Conservation (phyloP, 2,797 vertebrate genomes). For the Enteromius unitaeniatus region DNA sequence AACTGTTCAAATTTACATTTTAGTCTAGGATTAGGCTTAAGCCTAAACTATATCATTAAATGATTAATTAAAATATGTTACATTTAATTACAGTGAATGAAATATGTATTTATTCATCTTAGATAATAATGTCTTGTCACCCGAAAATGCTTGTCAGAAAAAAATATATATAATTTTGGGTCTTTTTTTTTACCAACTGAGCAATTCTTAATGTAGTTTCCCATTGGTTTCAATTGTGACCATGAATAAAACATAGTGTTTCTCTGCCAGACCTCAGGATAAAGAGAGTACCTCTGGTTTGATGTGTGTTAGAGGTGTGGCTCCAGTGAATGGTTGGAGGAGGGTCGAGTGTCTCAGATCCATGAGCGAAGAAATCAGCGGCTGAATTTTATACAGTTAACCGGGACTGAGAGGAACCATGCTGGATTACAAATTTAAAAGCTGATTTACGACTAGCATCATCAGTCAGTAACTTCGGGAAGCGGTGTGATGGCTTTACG, state of each 20-base stretch:
- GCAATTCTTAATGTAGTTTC: neutral
- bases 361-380: slow-evolving; percentile 30
- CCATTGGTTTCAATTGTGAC: neutral
- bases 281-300: slow-evolving; percentile 18
- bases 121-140: neutral
- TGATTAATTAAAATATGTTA: neutral
- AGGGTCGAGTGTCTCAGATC: slow-evolving; percentile 42
- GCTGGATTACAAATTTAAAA: neutral
- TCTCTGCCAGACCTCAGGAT: neutral
- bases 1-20: too few species aligned
- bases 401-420: slow-evolving; percentile 2
- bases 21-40: too few species aligned
- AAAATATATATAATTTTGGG: neutral
- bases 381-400: slow-evolving; percentile 13
- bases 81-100: too few species aligned
- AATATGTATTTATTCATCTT: neutral
- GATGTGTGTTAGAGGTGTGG: slow-evolving; percentile 44
- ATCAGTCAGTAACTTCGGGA: neutral
- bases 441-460: neutral
- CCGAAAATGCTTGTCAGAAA: neutral
- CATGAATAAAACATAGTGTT: slow-evolving; percentile 1
- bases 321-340: slow-evolving; percentile 39
- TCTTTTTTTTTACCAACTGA: neutral
- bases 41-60: neutral
- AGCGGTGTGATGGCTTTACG: slow-evolving; percentile 1